A percentile compares a stretch with the other conserved stretches of the same genome.
Evolutionary conservation across 2,888 invertebrate genomes (phyloP).

Genomic region (Idaea biselata): DNA sequence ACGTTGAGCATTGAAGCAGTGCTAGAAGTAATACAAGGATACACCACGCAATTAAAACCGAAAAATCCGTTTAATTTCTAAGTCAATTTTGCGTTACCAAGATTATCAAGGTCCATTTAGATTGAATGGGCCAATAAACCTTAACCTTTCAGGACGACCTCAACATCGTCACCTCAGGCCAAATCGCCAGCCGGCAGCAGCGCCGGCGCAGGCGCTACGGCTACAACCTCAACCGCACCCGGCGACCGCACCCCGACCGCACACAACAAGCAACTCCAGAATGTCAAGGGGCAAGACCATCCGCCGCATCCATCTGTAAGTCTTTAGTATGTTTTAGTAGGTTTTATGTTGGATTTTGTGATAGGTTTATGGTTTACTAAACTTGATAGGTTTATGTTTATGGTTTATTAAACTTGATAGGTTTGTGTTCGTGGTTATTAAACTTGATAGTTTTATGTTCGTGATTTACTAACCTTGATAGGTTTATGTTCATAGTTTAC

Average conservation of each 20-base stretch:
- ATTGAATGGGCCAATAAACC: background rate
- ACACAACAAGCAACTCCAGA: conserved; percentile 87
- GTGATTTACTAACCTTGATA: too few species aligned
- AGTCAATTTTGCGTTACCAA: too few species aligned
- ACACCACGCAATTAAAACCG: too few species aligned
- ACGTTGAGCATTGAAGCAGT: too few species aligned
- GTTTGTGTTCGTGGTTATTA: background rate
- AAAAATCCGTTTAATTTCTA: too few species aligned
- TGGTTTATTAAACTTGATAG: background rate
- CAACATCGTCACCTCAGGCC: conserved; percentile 85
- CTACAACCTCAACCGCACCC: conserved; percentile 73
- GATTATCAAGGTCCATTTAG: too few species aligned
- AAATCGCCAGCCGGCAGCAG: conserved; percentile 89
- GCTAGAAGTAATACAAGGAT: too few species aligned
- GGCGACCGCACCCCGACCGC: conserved; percentile 82
- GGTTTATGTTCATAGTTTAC: too few species aligned
- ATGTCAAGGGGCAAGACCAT: conserved; percentile 84
- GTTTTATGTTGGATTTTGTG: background rate
- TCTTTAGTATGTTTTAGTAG: conserved; percentile 28
- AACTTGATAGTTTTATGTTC: background rate
- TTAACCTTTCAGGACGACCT: conserved; percentile 81
- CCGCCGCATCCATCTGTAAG: conserved; percentile 89
- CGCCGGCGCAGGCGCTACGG: conserved; percentile 75
- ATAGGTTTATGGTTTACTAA: background rate
- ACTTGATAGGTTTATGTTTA: background rate